These are phyloP conservation scores for Oncorhynchus mykiss DNA, from an alignment of 2,113 vertebrate genomes.

Conservation along the genomic window DNA sequence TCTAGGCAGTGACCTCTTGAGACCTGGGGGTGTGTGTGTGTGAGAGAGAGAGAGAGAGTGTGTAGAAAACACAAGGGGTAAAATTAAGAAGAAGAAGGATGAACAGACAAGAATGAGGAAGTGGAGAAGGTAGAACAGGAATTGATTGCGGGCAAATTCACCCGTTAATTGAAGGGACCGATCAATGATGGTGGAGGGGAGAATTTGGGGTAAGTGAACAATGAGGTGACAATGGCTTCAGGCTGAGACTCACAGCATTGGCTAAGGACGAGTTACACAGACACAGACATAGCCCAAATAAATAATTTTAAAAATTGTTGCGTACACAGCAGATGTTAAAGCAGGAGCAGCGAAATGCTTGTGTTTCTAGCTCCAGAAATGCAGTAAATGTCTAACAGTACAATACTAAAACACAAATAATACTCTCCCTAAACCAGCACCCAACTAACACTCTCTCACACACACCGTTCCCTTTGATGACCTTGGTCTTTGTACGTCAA, in stretches of 20 bases:
- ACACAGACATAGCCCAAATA: not conserved
- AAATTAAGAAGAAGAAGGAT: slow-evolving; percentile 51
- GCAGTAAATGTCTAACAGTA: too few relatives aligned
- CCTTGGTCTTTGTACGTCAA: slow-evolving; percentile 44
- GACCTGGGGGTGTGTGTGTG: slow-evolving; percentile 84
- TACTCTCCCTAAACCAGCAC: not conserved
- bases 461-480: slow-evolving; percentile 21
- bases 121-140: slow-evolving; percentile 46
- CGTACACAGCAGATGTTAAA: too few relatives aligned
- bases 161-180: slow-evolving; percentile 62
- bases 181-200: slow-evolving; percentile 58
- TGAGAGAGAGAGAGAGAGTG: slow-evolving; percentile 42
- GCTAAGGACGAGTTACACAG: slow-evolving; percentile 25
- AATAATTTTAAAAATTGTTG: too few relatives aligned
- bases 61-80: slow-evolving; percentile 33
- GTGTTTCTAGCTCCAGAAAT: not conserved
- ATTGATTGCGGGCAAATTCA: slow-evolving; percentile 66
- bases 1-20: slow-evolving; percentile 92
- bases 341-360: not conserved
- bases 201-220: slow-evolving; percentile 49
- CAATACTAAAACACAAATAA: not conserved
- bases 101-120: slow-evolving; percentile 34
- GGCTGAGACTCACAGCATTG: slow-evolving; percentile 17
- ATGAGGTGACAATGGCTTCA: slow-evolving; percentile 8
- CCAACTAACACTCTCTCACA: not conserved